Conservation (phyloP, 37 sponge, comb jelly and placozoan genomes). For the Amphimedon queenslandica region DNA sequence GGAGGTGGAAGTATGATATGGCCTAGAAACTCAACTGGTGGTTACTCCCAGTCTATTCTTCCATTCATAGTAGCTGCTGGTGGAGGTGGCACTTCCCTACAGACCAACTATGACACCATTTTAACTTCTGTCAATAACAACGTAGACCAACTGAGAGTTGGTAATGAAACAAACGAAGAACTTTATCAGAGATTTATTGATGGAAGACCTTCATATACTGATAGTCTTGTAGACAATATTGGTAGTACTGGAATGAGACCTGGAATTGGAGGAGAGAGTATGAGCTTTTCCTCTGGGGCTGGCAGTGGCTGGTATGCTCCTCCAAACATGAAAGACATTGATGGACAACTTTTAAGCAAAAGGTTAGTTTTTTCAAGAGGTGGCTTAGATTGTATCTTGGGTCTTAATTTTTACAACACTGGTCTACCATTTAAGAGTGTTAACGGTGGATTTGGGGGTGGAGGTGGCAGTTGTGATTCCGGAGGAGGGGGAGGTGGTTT, state of each 20-base stretch:
- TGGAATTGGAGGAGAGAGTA: too few relatives aligned
- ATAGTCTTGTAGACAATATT: not conserved
- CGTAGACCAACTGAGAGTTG: too few relatives aligned
- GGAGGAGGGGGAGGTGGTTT: constrained; percentile 48
- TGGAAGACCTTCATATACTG: not conserved
- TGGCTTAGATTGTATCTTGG: constrained; percentile 16
- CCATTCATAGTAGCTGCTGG: constrained; percentile 36
- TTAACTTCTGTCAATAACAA: not conserved
- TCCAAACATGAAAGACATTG: not conserved
- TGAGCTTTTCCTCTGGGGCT: constrained; percentile 18
- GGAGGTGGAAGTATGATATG: constrained; percentile 56
- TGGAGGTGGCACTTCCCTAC: constrained; percentile 39
- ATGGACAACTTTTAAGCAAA: constrained; percentile 1
- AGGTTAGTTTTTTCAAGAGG: constrained; percentile 27
- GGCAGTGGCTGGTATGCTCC: constrained; percentile 24
- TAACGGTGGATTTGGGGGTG: constrained; percentile 48
- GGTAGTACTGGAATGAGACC: not conserved
- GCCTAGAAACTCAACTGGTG: not conserved
- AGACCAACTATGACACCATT: not conserved
- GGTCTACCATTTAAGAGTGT: not conserved
- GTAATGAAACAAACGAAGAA: constrained; percentile 7
- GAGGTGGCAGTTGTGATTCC: constrained; percentile 38
- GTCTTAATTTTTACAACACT: not conserved
- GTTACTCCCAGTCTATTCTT: not conserved
- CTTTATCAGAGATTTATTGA: constrained; percentile 2